These are phyloP conservation scores for Folsomia candida DNA, from an alignment of 2,888 invertebrate species.

Conservation along the genomic window DNA sequence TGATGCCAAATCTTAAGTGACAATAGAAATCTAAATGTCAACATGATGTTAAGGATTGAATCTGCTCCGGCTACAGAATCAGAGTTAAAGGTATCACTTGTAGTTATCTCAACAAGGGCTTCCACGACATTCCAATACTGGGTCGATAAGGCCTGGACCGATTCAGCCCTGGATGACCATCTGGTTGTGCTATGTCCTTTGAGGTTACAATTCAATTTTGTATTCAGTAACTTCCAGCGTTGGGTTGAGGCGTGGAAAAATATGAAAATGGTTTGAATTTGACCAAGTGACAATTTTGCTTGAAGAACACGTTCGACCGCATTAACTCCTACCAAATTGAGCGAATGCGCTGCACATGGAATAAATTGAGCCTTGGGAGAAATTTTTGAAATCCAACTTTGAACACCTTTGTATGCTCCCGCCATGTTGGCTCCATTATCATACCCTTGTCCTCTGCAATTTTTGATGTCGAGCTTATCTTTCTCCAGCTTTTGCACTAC, in stretches of 20 bases:
- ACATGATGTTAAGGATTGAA: too few relatives aligned
- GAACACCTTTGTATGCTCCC: conserved; percentile 19
- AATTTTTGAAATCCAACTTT: conserved; percentile 1
- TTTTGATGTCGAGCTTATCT: conserved; percentile 6
- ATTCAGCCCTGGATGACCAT: conserved; percentile 21
- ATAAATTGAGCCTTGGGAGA: conserved; percentile 8
- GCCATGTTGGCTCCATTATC: conserved; percentile 26
- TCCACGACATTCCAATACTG: neutral
- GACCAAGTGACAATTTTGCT: conserved; percentile 20
- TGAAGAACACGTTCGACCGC: conserved; percentile 12
- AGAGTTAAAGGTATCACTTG: too few relatives aligned
- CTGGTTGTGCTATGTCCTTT: conserved; percentile 16
- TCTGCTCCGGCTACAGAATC: too few relatives aligned
- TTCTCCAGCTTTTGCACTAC: neutral
- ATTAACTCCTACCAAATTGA: conserved; percentile 19
- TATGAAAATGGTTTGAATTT: conserved; percentile 17
- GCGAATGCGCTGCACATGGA: conserved; percentile 20
- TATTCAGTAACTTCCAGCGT: conserved; percentile 14
- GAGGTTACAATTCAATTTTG: neutral
- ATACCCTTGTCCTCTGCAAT: conserved; percentile 23
- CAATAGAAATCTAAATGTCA: too few relatives aligned
- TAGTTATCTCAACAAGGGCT: too few relatives aligned
- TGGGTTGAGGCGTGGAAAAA: conserved; percentile 13
- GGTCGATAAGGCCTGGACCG: neutral
- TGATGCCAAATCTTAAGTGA: too few relatives aligned